Evolutionary conservation across 2,113 vertebrate species (phyloP), one percentile per base, ranked within the genome.

Genomic region (Coptodon rendalli): DNA sequence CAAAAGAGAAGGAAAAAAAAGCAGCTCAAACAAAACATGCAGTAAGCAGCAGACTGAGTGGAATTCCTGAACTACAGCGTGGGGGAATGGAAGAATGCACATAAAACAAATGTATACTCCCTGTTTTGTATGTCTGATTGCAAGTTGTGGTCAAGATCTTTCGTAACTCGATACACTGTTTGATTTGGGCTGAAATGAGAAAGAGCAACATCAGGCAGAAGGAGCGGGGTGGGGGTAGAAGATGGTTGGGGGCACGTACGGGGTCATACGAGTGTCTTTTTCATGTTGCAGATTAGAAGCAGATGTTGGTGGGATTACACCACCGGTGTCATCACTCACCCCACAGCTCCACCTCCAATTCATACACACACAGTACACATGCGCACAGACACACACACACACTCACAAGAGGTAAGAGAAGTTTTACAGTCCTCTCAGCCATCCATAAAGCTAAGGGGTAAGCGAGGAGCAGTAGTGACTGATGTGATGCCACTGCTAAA

Each of bases 241-340:
- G 92, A 92, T 87, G 91, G 92, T 86, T 89, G 84, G 91, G 93
- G 91, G 90, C 93, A 93, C 87, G 91, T 91, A 93, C 38, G 91
- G 94, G 95, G 95, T 94, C 89, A 92, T 79, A 84, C 89, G 85
- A 94, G 92, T 95, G 95, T 92, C 94, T 95, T 95, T 94, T 96
- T 95, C 93, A 95, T 95, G 94, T 96, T 94, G 89, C 87, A 95
- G 94, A 95, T 96, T 96, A 95, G 93, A 97, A 97, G 93, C 96
- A 97, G 96, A 96, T 97, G 96, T 96, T 78, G 88, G 85, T 92
- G 90, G 93, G 94, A 95, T 96, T 96, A 96, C 89, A 93, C 88
- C 88, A 29, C 83, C 85, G 76, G 94, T 96, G 94, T 96, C 96
- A 96, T 96, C 95, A 96, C 93, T 97, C 95, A 96, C 79, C 66